Evolutionary conservation across 2,113 vertebrate genomes (phyloP).

Genomic region (Paracanthobrama guichenoti): DNA sequence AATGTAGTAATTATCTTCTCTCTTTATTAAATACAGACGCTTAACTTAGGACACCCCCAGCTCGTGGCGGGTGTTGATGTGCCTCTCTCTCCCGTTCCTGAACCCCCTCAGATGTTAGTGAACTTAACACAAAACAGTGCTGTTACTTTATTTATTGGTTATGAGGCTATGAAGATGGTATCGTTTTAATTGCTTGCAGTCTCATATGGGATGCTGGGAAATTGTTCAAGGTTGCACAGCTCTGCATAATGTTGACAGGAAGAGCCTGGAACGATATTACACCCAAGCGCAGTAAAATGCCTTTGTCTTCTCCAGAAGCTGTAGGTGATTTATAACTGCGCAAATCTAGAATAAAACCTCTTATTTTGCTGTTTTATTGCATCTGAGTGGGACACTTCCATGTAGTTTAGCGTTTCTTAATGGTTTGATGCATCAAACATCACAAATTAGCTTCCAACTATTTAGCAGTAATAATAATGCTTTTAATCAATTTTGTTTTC

Average conservation of each 20-base stretch:
- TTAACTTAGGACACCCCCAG: conserved; percentile 11
- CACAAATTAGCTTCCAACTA: background rate
- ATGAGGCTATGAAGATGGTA: conserved; percentile 59
- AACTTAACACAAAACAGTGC: conserved; percentile 56
- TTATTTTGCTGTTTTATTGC: conserved; percentile 23
- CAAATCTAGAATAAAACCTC: conserved; percentile 28
- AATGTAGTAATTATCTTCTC: no score
- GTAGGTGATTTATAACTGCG: conserved; percentile 48
- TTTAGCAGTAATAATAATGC: background rate
- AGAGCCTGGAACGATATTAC: conserved; percentile 59
- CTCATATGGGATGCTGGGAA: conserved; percentile 58
- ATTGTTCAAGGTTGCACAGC: conserved; percentile 60
- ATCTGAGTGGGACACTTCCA: background rate
- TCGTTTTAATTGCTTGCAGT: conserved; percentile 65
- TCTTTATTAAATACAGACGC: background rate
- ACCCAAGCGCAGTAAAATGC: conserved; percentile 37
- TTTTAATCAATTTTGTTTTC: background rate
- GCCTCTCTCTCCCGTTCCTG: background rate
- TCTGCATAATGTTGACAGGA: conserved; percentile 61
- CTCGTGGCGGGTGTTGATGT: background rate
- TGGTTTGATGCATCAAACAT: background rate
- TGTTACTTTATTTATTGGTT: conserved; percentile 63
- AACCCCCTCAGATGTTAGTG: conserved; percentile 41
- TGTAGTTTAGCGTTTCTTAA: background rate
- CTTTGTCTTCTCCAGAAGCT: conserved; percentile 50